These are phyloP conservation scores for Ctenoplectra terminalis DNA, from an alignment of 1,140 invertebrate genomes.

Conservation along the genomic window DNA sequence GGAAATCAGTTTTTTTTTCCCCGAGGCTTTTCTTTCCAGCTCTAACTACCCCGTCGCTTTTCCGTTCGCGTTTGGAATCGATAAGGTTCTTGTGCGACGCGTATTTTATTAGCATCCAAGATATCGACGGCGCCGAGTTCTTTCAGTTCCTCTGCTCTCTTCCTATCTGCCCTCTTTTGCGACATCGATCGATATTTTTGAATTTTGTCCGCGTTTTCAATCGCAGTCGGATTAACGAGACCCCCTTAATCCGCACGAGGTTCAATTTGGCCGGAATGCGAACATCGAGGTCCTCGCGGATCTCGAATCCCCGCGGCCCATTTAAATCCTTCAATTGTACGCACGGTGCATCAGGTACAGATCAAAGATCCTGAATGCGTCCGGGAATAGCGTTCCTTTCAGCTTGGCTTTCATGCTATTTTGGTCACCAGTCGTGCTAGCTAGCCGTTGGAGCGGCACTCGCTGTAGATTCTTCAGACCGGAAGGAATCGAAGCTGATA, in stretches of 20 bases:
- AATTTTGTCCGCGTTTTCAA: neutral
- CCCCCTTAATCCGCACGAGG: neutral
- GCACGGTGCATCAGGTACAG: too few relatives aligned
- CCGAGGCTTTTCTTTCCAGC: neutral
- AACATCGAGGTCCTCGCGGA: neutral
- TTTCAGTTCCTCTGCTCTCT: neutral
- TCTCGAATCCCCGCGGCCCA: neutral
- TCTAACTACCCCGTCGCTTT: too few relatives aligned
- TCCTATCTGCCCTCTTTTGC: too few relatives aligned
- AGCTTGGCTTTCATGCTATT: slow-evolving; percentile 4
- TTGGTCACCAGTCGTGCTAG: neutral
- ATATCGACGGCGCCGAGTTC: neutral
- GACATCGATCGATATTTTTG: neutral
- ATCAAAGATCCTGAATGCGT: slow-evolving; percentile 8
- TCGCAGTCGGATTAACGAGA: neutral
- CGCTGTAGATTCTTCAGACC: too few relatives aligned
- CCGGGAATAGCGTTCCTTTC: neutral
- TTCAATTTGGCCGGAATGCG: neutral
- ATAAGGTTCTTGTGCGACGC: neutral
- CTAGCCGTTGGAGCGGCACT: too few relatives aligned
- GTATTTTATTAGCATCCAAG: neutral
- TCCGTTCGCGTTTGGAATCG: neutral
- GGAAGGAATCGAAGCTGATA: neutral
- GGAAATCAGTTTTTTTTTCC: slow-evolving; percentile 2
- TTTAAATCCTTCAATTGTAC: neutral